Evolutionary conservation across 1,140 invertebrate species (phyloP).

Genomic region (Goniozus legneri): DNA sequence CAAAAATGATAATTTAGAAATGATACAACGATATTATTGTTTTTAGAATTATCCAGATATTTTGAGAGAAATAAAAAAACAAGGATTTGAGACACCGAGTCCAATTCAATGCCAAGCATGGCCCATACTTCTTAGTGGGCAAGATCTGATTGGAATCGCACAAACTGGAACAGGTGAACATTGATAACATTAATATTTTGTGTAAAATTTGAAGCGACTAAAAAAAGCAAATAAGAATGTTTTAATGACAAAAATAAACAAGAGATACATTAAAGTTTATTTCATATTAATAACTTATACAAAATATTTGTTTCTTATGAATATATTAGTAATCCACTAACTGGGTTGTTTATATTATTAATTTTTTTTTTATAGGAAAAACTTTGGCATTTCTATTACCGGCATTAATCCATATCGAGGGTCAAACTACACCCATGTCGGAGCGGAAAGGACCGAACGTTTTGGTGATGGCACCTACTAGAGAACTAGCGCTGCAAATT

Average conservation of each 20-base stretch:
- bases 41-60: conserved; percentile 74
- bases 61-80: conserved; percentile 74
- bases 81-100: conserved; percentile 79
- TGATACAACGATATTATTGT: not conserved
- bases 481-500: conserved; percentile 89
- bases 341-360: conserved; percentile 9
- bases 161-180: conserved; percentile 90
- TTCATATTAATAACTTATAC: conserved; percentile 1
- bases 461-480: conserved; percentile 82
- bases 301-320: conserved; percentile 2
- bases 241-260: too few relatives aligned
- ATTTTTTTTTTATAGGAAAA: conserved; percentile 62
- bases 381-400: conserved; percentile 89
- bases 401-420: conserved; percentile 84
- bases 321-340: not conserved
- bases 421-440: conserved; percentile 65
- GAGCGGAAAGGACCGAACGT: conserved; percentile 78
- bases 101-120: conserved; percentile 90
- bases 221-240: conserved; percentile 7
- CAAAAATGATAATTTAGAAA: not conserved
- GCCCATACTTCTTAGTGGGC: conserved; percentile 81
- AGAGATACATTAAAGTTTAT: too few relatives aligned
- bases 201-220: too few relatives aligned
- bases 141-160: conserved; percentile 90
- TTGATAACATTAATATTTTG: too few relatives aligned